Evolutionary conservation across 2,113 vertebrate species (phyloP), one percentile per base, ranked within the genome.

Genomic region (Donacobius atricapilla): DNA sequence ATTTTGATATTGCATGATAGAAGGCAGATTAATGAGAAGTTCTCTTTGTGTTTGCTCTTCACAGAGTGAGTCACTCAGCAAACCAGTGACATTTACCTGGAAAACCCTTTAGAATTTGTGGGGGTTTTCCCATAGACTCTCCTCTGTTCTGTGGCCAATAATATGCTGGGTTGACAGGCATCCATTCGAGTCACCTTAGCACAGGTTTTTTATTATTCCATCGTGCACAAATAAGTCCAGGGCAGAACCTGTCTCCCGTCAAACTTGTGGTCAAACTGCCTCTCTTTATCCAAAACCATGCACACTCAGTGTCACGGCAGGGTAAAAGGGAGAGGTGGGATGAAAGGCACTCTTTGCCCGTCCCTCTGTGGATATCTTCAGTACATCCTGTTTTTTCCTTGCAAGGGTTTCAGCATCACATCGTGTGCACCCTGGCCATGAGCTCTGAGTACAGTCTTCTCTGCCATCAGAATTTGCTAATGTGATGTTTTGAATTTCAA

Each of bases 251-350:
- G 24, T 9, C 48, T 88, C 7, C 18, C 57, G 16, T 76, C 37
- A 69, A 56, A 80, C 6, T 15, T 40, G n/a, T 48, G 37, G 5
- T 28, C 82, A 72, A 12, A 85, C 12, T 79, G 27, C 28, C n/a
- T 90, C 18, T 27, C 9, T 56, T 71, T 33, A n/a, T 58, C 40
- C 48, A 22, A 17, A 17, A n/a, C 0, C 3, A 23, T 10, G 13
- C 0, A 0, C n/a, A 3, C 23, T n/a, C 50, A 17, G 0, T 40
- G 24, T 35, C 45, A 27, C 40, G 39, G 23, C 33, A 47, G 66
- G 56, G 21, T 50, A 4, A 57, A 72, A 66, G 75, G 39, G 47
- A 91, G 31, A 35, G 20, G 20, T 16, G 11, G 37, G 15, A n/a
- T 70, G 66, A 54, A 90, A 70, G 60, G 35, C 58, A 25, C 30